These are phyloP conservation scores for Rhabdomys dilectus DNA, from an alignment of 2,113 vertebrate genomes.

Conservation along the genomic window DNA sequence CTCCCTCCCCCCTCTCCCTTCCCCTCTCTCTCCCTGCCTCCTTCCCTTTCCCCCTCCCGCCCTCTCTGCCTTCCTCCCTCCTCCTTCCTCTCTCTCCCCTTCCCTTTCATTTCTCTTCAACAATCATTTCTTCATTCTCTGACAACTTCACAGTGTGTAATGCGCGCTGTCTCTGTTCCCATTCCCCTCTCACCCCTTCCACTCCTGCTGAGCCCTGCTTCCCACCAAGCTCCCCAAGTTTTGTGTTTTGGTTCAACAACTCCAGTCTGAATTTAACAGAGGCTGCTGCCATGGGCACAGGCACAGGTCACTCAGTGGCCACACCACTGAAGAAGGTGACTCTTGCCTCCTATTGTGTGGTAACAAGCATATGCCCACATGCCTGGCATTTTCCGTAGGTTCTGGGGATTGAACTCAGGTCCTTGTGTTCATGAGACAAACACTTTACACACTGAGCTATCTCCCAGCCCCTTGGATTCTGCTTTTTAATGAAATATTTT, in stretches of 20 bases:
- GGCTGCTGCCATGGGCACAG: no score
- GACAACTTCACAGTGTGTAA: not conserved
- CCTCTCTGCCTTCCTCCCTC: no score
- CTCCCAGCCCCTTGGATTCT: not conserved
- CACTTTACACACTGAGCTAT: not conserved
- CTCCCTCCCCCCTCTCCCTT: no score
- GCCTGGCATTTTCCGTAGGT: not conserved
- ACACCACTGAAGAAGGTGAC: not conserved
- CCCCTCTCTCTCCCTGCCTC: no score
- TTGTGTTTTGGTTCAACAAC: not conserved
- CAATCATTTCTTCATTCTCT: not conserved
- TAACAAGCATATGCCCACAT: not conserved
- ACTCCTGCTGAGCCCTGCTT: not conserved
- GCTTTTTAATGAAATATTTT: no score
- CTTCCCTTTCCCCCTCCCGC: rapidly evolving
- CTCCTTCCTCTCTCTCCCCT: rapidly evolving
- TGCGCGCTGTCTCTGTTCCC: not conserved
- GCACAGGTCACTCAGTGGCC: not conserved
- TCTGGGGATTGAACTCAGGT: not conserved
- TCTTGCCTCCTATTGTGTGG: no score
- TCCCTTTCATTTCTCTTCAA: not conserved
- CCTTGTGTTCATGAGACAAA: not conserved
- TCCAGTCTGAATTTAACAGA: not conserved
- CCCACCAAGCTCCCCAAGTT: not conserved
- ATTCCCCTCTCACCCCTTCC: no score